Evolutionary conservation across 30 jellyfish, hydroid and myxozoan species (phyloP).

Genomic region (Pelagia noctiluca): DNA sequence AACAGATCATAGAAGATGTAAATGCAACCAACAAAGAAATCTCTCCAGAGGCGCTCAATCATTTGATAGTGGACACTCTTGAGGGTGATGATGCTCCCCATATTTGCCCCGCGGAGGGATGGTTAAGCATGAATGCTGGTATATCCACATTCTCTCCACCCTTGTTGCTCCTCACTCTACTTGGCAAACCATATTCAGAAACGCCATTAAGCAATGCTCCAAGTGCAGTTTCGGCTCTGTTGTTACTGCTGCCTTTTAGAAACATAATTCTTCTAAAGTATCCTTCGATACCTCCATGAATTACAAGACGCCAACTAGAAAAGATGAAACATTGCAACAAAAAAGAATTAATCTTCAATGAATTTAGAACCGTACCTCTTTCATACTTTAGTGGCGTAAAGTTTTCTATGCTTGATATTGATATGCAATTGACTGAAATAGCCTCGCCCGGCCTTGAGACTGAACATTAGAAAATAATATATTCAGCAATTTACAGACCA

Average conservation of each 20-base stretch:
- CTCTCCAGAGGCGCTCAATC: constrained; percentile 11
- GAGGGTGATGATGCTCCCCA: background rate
- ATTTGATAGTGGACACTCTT: background rate
- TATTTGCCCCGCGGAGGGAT: background rate
- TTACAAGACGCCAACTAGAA: background rate
- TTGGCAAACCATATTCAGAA: background rate
- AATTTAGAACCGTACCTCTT: no score
- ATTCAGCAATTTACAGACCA: no score
- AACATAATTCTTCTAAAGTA: background rate
- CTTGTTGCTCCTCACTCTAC: background rate
- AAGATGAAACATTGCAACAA: background rate
- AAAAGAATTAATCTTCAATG: no score
- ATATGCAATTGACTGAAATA: no score
- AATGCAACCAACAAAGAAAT: background rate
- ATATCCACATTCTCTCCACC: constrained; percentile 9
- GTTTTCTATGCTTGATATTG: no score
- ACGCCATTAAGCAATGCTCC: background rate
- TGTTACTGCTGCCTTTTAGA: background rate
- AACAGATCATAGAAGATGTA: no score
- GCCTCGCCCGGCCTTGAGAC: no score
- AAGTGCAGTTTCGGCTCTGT: background rate
- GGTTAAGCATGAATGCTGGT: background rate
- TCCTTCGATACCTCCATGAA: constrained; percentile 1
- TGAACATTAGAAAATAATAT: no score
- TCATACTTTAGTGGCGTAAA: no score